Evolutionary conservation across 2,888 invertebrate species (phyloP).

Genomic region (Melanophora roralis): DNA sequence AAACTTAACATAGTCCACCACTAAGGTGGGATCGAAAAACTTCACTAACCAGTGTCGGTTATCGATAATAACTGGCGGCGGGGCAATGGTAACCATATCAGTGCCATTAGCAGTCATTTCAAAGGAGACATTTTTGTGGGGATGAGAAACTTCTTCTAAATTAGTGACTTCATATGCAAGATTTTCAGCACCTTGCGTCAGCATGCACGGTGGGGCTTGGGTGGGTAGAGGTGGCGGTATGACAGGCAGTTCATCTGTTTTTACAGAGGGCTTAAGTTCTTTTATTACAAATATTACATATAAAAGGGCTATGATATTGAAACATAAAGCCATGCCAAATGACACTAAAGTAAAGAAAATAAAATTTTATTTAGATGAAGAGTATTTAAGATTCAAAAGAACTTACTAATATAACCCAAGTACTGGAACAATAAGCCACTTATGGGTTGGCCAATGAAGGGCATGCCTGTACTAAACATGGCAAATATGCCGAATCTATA

Average conservation of each 20-base stretch:
- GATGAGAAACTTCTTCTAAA: slow-evolving; percentile 63
- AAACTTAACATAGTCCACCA: slow-evolving; percentile 73
- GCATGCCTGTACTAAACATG: slow-evolving; percentile 73
- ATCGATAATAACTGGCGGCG: background rate
- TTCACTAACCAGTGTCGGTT: slow-evolving; percentile 67
- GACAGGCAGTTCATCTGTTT: slow-evolving; percentile 1
- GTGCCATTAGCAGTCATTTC: slow-evolving; percentile 66
- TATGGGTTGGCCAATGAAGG: slow-evolving; percentile 73
- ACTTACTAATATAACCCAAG: slow-evolving; percentile 74
- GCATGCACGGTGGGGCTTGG: slow-evolving; percentile 50
- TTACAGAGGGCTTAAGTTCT: slow-evolving; percentile 67
- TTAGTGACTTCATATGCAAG: slow-evolving; percentile 70
- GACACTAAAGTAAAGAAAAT: slow-evolving; percentile 68
- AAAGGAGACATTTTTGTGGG: slow-evolving; percentile 71
- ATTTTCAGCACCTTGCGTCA: slow-evolving; percentile 67
- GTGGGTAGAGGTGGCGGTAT: slow-evolving; percentile 61
- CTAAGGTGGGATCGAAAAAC: slow-evolving; percentile 75
- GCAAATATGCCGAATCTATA: slow-evolving; percentile 75
- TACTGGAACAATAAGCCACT: slow-evolving; percentile 72
- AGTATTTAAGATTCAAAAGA: background rate
- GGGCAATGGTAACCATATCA: slow-evolving; percentile 24
- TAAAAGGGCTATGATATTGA: slow-evolving; percentile 74
- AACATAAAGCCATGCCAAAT: slow-evolving; percentile 71
- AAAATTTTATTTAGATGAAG: too few species aligned
- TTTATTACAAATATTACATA: slow-evolving; percentile 74